Percentiles rank a stretch among this genome's conserved stretches.
Conservation (phyloP, 2,113 vertebrate species). For the Lutjanus erythropterus region DNA sequence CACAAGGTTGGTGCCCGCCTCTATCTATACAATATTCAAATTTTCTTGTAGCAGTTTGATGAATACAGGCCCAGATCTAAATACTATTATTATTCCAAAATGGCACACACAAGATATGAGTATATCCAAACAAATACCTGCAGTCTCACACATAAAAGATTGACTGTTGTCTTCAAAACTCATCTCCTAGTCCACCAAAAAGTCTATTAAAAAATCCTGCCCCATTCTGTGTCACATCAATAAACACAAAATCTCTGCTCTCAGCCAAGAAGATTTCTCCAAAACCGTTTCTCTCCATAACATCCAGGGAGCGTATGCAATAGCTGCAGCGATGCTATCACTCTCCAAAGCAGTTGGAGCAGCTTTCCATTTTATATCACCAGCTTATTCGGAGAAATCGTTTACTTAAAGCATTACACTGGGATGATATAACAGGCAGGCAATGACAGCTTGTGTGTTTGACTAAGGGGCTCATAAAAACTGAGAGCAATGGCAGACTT, state of each 20-base stretch:
- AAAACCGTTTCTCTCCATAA: slow-evolving; percentile 25
- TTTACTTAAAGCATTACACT: slow-evolving; percentile 64
- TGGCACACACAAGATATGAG: neutral
- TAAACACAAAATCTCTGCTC: slow-evolving; percentile 40
- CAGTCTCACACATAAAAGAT: neutral
- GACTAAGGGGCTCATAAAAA: slow-evolving; percentile 54
- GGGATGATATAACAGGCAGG: slow-evolving; percentile 50
- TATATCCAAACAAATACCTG: slow-evolving; percentile 14
- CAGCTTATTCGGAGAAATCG: slow-evolving; percentile 58
- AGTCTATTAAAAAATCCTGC: neutral
- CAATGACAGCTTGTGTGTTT: slow-evolving; percentile 53
- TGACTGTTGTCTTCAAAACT: slow-evolving; percentile 1
- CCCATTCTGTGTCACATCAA: slow-evolving; percentile 30
- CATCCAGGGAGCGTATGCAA: slow-evolving; percentile 41
- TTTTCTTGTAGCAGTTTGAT: neutral
- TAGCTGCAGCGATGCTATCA: slow-evolving; percentile 52
- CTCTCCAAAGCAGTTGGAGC: slow-evolving; percentile 46
- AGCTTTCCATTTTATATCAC: slow-evolving; percentile 60
- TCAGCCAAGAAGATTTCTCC: slow-evolving; percentile 37
- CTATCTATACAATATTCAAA: neutral
- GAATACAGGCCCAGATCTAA: neutral
- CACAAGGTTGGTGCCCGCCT: neutral
- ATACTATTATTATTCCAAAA: neutral
- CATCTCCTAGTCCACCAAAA: neutral
- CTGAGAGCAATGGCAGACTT: slow-evolving; percentile 22